These are phyloP conservation scores for Squalus acanthias DNA, from an alignment of 2,797 vertebrate genomes.

Conservation along the genomic window DNA sequence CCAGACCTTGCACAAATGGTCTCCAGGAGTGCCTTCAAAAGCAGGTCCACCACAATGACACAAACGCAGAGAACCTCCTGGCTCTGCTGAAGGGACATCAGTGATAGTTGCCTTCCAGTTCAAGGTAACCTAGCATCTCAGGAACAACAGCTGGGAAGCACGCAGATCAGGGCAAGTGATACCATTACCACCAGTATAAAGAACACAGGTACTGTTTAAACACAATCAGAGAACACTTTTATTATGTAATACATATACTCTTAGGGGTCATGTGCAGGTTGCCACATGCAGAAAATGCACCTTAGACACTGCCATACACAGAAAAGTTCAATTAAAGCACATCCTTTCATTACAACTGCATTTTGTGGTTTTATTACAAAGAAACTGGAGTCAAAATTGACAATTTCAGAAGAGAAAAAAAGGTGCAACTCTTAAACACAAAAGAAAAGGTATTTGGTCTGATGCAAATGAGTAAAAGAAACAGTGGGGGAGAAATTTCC, in stretches of 20 bases:
- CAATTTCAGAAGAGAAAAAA: background rate
- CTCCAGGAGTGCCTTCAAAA: background rate
- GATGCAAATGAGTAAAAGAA: no score
- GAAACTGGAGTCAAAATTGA: background rate
- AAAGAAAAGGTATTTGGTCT: no score
- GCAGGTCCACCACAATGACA: background rate
- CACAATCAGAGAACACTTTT: background rate
- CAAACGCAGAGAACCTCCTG: background rate
- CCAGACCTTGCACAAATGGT: background rate
- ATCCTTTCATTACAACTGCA: background rate
- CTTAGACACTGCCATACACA: background rate
- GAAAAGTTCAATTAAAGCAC: background rate
- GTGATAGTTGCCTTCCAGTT: background rate
- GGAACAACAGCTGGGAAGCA: background rate
- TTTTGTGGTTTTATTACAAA: background rate
- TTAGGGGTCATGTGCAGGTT: background rate
- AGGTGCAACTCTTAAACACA: no score
- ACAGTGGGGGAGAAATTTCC: no score
- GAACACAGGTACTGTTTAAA: background rate
- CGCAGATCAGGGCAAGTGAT: background rate
- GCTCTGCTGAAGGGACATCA: background rate
- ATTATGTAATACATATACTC: background rate
- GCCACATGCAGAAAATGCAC: background rate
- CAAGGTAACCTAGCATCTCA: background rate
- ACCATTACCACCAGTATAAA: background rate